Base-by-base conservation (phyloP, 2,888 invertebrate genomes). In the Microplitis deprimator region DNA sequence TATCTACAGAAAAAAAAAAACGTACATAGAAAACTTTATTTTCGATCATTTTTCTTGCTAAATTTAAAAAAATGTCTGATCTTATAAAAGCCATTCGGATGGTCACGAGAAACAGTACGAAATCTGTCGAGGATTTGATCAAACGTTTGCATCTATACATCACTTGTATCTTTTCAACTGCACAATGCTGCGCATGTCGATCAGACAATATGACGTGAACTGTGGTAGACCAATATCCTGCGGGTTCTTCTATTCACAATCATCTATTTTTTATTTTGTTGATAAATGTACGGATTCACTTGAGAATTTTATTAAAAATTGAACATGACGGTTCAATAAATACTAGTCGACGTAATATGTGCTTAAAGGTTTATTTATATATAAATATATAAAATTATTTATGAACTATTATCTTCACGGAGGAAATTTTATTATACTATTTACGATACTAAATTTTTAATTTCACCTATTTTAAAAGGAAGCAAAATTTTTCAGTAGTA, bases 201-300 rank as follows among this genome's bases (percentile, higher is more conserved):
- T 76, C 60, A 77, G 50, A 72, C 59, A n/a, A n/a, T 20, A 50
- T 68, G 40, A 29, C 16, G 40, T 70, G 13, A 62, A 16, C 62
- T 78, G 60, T 60, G 29, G 16, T 64, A 17, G 8, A 20, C 61
- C n/a, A 29, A 61, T 59, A 40, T 65, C 70, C 74, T 50, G 78
- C 78, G 80, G 80, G 80, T 82, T 82, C 81, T 81, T 83, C 83
- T 83, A 81, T 80, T 82, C 83, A 82, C 82, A 68, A 68, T 67
- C 69, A 67, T 78, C 77, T 68, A 60, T 68, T n/a, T 68, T 67
- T 77, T 16, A 50, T 41, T 29, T 76, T 39, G 16, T 16, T 8
- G n/a, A 20, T 62, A 62, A 62, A 62, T 50, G 50, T 13, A 13
- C 10, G 13, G 50, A 50, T 50, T 50, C 50, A 50, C 50, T 50